Evolutionary conservation across 2,888 invertebrate species (phyloP).

Genomic region (Eupsilia transversa): DNA sequence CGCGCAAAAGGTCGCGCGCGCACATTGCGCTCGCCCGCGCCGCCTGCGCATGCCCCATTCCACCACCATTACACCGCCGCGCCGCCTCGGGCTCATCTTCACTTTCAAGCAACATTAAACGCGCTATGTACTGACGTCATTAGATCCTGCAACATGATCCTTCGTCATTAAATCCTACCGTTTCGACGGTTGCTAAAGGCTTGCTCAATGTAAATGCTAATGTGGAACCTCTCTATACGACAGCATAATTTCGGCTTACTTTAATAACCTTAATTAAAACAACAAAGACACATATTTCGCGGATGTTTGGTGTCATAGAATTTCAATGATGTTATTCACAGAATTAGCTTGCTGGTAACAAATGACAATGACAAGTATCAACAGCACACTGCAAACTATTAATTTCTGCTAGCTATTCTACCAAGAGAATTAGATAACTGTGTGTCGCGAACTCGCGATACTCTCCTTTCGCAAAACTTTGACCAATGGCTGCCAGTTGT

Average conservation of each 20-base stretch:
- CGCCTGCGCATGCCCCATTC: conserved; percentile 68
- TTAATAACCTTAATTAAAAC: not conserved
- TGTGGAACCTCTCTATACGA: not conserved
- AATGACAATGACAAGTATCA: not conserved
- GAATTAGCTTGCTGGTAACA: not conserved
- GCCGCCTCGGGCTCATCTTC: conserved; percentile 63
- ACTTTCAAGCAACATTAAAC: conserved; percentile 58
- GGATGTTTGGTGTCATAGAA: not conserved
- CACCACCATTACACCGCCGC: conserved; percentile 57
- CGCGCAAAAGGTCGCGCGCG: conserved; percentile 87
- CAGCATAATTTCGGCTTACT: not conserved
- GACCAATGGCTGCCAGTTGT: not conserved
- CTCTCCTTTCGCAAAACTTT: not conserved
- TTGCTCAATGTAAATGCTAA: conserved; percentile 27
- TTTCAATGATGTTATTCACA: not conserved
- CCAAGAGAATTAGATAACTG: not conserved
- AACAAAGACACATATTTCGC: not conserved
- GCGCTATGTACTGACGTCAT: conserved; percentile 48
- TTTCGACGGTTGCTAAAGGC: conserved; percentile 30
- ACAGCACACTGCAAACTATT: not conserved
- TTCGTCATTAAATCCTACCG: conserved; percentile 36
- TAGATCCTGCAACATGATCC: conserved; percentile 52
- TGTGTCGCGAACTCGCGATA: not conserved
- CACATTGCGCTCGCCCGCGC: conserved; percentile 83
- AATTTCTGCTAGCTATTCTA: not conserved